Conservation (phyloP, 2,113 vertebrate genomes). For the Callipepla squamata region DNA sequence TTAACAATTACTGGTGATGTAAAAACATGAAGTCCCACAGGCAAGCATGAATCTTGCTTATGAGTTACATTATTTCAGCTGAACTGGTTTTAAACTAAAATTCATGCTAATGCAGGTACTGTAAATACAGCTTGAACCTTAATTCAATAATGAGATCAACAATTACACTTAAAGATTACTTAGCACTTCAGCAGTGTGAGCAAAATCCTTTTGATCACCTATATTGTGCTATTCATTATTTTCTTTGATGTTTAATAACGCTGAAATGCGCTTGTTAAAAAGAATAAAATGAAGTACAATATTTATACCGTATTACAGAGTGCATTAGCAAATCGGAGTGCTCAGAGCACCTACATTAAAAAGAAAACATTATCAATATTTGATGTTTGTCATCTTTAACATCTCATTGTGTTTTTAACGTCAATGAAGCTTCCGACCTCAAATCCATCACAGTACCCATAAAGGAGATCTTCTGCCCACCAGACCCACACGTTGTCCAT, state of each 20-base stretch:
- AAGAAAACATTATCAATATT: constrained; percentile 54
- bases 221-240: constrained; percentile 45
- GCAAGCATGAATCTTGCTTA: constrained; percentile 12
- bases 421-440: constrained; percentile 12
- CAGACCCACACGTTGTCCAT: background rate
- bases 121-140: constrained; percentile 44
- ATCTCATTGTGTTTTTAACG: background rate
- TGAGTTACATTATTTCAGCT: constrained; percentile 28
- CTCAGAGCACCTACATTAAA: constrained; percentile 33
- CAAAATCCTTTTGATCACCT: constrained; percentile 55
- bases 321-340: constrained; percentile 37
- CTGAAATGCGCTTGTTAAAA: constrained; percentile 5
- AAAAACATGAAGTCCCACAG: constrained; percentile 15
- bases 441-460: background rate
- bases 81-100: constrained; percentile 35
- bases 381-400: constrained; percentile 28
- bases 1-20: constrained; percentile 34
- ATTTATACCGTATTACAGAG: constrained; percentile 53
- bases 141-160: constrained; percentile 59
- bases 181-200: constrained; percentile 9
- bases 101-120: background rate
- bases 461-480: background rate
- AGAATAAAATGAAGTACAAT: constrained; percentile 42
- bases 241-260: constrained; percentile 65
- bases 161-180: constrained; percentile 64